phyloP scores from a whole-genome alignment of 2,113 vertebrate genomes.

The Eurypyga helias region DNA sequence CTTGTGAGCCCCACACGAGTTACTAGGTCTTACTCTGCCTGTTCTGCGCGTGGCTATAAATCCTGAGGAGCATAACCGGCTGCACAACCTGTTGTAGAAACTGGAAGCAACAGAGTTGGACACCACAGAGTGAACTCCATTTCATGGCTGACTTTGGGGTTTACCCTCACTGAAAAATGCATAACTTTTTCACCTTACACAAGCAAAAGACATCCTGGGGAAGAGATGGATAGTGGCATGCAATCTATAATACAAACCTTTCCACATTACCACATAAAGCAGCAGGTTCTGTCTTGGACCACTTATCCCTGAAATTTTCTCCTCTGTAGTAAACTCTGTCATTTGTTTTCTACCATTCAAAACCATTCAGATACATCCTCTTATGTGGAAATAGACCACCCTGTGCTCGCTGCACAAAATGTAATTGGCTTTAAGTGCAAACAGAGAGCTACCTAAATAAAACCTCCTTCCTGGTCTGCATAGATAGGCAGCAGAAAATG shows the following conservation, averaged over 20 bases:
- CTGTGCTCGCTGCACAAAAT: neutral
- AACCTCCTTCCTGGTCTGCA: neutral
- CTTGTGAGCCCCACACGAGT: neutral
- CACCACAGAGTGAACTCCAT: neutral
- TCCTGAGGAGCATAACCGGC: neutral
- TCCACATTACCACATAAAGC: neutral
- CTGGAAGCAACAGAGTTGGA: neutral
- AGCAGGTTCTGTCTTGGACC: neutral
- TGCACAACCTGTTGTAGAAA: neutral
- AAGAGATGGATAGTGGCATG: neutral
- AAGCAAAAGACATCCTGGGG: neutral
- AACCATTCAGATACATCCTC: neutral
- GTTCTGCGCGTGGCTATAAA: neutral
- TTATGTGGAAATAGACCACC: neutral
- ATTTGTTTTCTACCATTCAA: slow-evolving; percentile 15
- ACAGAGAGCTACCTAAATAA: neutral
- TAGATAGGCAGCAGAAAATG: slow-evolving; percentile 15
- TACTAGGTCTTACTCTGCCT: neutral
- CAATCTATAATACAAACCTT: neutral
- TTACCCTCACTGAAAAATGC: neutral
- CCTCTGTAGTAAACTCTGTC: neutral
- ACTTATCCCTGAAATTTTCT: neutral
- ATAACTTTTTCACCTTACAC: neutral
- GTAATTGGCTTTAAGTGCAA: slow-evolving; percentile 35
- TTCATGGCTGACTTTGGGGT: neutral